A percentile compares a stretch with the other conserved stretches of the same genome.
Evolutionary conservation across 2,888 invertebrate species (phyloP).

Genomic region (Synergus umbraculus): DNA sequence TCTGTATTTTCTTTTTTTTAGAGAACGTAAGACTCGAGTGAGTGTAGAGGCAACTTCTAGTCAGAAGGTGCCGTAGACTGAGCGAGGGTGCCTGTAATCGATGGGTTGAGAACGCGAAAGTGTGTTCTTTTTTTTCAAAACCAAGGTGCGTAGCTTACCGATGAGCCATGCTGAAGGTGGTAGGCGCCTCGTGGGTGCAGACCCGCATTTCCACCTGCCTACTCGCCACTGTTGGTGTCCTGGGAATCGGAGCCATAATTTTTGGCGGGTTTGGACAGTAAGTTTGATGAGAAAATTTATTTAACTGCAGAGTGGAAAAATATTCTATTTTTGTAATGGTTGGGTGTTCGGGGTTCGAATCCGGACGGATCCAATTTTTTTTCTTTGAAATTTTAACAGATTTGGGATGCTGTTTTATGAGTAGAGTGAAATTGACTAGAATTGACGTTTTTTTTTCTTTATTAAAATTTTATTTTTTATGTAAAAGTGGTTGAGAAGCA

Average conservation of each 20-base stretch:
- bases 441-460: not conserved
- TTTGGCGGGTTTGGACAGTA: conserved; percentile 85
- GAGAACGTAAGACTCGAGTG: conserved; percentile 56
- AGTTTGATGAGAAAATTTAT: conserved; percentile 49
- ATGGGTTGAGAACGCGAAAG: conserved; percentile 75
- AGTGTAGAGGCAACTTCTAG: conserved; percentile 56
- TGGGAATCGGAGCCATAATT: conserved; percentile 85
- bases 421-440: not conserved
- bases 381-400: not conserved
- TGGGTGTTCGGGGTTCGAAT: conserved; percentile 27
- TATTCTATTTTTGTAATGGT: too few species aligned
- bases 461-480: too few species aligned
- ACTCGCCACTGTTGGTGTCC: conserved; percentile 83
- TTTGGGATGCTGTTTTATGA: not conserved
- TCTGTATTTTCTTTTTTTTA: conserved; percentile 28
- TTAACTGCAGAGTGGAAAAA: not conserved
- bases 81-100: conserved; percentile 70
- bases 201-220: conserved; percentile 87
- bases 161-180: conserved; percentile 85
- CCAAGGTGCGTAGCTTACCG: conserved; percentile 70
- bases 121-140: conserved; percentile 62
- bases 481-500: not conserved
- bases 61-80: conserved; percentile 59
- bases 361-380: not conserved
- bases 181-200: conserved; percentile 88